Evolutionary conservation across 2,113 vertebrate genomes (phyloP).

Genomic region (Seriola quinqueradiata): DNA sequence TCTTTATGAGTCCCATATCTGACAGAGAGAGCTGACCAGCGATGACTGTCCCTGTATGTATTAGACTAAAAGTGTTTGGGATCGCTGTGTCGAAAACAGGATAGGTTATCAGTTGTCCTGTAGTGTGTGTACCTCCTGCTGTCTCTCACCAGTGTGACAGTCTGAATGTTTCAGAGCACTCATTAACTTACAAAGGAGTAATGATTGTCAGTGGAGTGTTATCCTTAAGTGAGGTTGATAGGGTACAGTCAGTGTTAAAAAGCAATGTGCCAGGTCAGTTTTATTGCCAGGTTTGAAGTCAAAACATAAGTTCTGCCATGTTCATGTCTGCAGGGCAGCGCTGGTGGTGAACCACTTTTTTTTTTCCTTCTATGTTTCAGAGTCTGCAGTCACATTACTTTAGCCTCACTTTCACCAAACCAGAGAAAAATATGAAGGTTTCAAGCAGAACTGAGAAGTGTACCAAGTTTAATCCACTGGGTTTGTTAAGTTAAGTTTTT

Average conservation of each 20-base stretch:
- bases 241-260: conserved; percentile 15
- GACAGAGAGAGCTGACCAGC: background rate
- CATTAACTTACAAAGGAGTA: conserved; percentile 63
- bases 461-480: conserved; percentile 11
- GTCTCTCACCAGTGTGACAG: conserved; percentile 11
- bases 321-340: conserved; percentile 12
- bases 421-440: conserved; percentile 5
- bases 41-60: conserved; percentile 10
- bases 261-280: conserved; percentile 14
- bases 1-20: conserved; percentile 35
- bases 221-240: conserved; percentile 13
- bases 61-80: background rate
- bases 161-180: conserved; percentile 32
- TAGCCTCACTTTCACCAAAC: background rate
- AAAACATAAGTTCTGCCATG: conserved; percentile 7
- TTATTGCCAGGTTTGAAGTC: background rate
- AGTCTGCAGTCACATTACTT: background rate
- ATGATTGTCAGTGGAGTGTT: conserved; percentile 69
- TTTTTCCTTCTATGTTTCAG: background rate
- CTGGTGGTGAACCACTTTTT: background rate
- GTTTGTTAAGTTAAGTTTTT: background rate
- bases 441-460: background rate
- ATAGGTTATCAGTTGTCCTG: conserved; percentile 37
- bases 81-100: conserved; percentile 14
- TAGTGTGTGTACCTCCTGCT: conserved; percentile 18